Evolutionary conservation across 2,113 vertebrate genomes (phyloP).

Genomic region (Chlamydotis undulata): DNA sequence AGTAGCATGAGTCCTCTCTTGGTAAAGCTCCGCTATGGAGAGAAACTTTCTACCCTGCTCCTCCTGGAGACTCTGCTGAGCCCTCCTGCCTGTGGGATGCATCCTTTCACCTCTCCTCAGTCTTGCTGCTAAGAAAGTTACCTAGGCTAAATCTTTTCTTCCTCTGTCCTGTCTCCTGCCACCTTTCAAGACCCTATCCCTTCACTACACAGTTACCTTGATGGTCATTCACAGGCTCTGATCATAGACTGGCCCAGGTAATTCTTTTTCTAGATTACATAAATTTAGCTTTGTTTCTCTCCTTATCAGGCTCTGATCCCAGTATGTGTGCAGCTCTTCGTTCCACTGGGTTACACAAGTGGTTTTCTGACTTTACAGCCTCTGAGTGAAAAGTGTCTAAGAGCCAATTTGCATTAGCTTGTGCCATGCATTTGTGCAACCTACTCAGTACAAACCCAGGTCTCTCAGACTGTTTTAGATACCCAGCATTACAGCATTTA

Average conservation of each 20-base stretch:
- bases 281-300: neutral
- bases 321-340: neutral
- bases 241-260: neutral
- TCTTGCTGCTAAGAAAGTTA: neutral
- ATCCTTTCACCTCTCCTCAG: neutral
- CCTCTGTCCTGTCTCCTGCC: neutral
- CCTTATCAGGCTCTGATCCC: neutral
- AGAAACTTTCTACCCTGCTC: neutral
- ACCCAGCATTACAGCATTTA: neutral
- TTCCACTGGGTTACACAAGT: neutral
- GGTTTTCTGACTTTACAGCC: neutral
- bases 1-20: neutral
- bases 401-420: neutral
- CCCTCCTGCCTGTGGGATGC: neutral
- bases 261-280: neutral
- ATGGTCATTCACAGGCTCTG: neutral
- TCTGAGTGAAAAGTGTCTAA: neutral
- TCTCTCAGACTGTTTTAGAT: neutral
- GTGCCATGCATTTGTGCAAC: neutral
- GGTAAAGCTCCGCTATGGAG: neutral
- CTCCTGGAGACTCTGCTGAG: neutral
- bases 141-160: neutral
- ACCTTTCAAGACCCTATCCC: neutral
- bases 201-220: neutral
- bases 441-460: neutral